Conservation (phyloP, 2,888 invertebrate genomes). For the Sarcophaga caerulescens region DNA sequence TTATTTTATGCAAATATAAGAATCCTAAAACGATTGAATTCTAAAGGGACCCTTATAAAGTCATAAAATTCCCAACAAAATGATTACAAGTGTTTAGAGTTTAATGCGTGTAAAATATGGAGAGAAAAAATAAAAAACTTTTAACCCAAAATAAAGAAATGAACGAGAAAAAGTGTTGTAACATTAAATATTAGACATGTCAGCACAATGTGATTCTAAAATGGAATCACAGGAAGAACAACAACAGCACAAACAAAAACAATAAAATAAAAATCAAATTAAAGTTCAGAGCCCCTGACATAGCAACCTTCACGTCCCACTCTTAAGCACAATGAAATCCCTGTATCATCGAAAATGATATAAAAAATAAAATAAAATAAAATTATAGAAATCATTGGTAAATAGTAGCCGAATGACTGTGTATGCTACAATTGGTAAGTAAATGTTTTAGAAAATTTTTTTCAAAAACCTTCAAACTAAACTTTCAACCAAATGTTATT, state of each 20-base stretch:
- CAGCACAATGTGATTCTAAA: slow-evolving; percentile 66
- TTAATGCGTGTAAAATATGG: slow-evolving; percentile 69
- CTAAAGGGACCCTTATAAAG: slow-evolving; percentile 42
- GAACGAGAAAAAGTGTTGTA: slow-evolving; percentile 55
- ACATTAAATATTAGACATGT: slow-evolving; percentile 69
- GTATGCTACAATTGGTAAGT: too few relatives aligned
- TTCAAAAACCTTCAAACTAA: too few relatives aligned
- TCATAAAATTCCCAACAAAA: slow-evolving; percentile 51
- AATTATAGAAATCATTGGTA: not conserved
- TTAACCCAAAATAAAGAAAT: not conserved
- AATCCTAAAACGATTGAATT: slow-evolving; percentile 59
- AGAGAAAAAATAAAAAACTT: not conserved
- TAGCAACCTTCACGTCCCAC: slow-evolving; percentile 31
- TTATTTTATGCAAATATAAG: slow-evolving; percentile 65
- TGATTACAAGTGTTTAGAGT: slow-evolving; percentile 66
- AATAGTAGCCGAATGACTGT: too few relatives aligned
- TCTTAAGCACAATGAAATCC: slow-evolving; percentile 18
- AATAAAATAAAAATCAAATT: slow-evolving; percentile 71
- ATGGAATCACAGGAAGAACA: slow-evolving; percentile 1
- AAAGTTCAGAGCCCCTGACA: slow-evolving; percentile 69
- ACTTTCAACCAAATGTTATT: too few relatives aligned
- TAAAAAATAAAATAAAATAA: not conserved
- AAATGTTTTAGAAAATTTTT: too few relatives aligned
- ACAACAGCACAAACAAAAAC: slow-evolving; percentile 56
- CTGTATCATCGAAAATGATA: not conserved